Evolutionary conservation across 2,113 vertebrate species (phyloP).

Genomic region (Urocitellus parryii): DNA sequence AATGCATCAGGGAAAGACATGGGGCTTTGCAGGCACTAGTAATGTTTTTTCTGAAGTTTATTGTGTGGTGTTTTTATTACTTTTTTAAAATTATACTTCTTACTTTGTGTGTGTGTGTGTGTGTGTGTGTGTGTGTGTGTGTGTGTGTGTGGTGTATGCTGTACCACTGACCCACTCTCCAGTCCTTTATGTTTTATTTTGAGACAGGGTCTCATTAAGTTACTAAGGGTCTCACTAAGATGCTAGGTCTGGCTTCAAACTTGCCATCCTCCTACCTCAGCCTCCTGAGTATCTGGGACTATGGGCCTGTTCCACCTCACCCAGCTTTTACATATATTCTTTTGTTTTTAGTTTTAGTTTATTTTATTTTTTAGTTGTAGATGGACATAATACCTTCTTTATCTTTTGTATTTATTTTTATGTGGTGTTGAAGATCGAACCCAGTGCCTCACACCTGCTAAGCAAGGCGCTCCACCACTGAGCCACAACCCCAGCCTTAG

Average conservation of each 20-base stretch:
- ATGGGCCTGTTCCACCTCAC: background rate
- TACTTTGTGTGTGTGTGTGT: background rate
- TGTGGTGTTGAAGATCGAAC: too few relatives aligned
- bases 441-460: too few relatives aligned
- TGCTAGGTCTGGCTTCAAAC: background rate
- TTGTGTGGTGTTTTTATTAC: background rate
- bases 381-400: too few relatives aligned
- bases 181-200: background rate
- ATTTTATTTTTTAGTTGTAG: too few relatives aligned
- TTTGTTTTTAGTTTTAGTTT: too few relatives aligned
- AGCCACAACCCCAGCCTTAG: too few relatives aligned
- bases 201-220: background rate
- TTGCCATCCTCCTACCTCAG: background rate
- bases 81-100: background rate
- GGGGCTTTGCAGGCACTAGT: background rate
- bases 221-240: too few relatives aligned
- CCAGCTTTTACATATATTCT: background rate
- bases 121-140: too few relatives aligned
- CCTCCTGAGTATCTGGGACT: background rate
- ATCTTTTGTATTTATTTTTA: too few relatives aligned
- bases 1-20: background rate
- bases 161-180: background rate
- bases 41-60: constrained; percentile 9
- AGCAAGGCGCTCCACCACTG: too few relatives aligned
- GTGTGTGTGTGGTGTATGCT: background rate